Base-by-base conservation (phyloP, 2,797 vertebrate species). In the Poecilia velifera region DNA sequence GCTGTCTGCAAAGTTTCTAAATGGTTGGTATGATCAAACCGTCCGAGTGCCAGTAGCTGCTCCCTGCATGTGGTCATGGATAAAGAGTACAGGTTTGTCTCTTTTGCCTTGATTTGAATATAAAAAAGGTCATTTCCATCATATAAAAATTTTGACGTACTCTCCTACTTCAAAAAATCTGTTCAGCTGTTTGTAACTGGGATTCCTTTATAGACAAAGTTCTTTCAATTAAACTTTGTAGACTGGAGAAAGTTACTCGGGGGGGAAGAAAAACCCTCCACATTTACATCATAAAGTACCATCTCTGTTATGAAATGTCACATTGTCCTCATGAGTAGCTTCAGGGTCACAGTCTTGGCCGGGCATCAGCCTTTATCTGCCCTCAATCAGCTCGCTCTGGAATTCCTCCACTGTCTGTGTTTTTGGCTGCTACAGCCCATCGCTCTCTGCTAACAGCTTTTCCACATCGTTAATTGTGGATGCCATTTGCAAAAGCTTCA, bases 371-470 rank as follows among this genome's bases (percentile, higher is more conserved):
- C 68, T 82, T 86, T 90, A 89, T 88, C 90, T 88, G 49, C 68
- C 59, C 45, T 71, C 75, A 22, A 91, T 91, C 92, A 82, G 81
- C 66, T 77, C 47, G 66, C 70, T 74, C 78, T 74, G 2, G 80
- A 81, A 76, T 87, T 88, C 86, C 77, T 88, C 84, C 82, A 74
- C 75, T 79, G 84, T 45, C 82, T 83, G 76, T 84, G 82, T 83
- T 86, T 91, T 85, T 92, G 90, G 90, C 89, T 45, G 83, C 88
- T 78, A 82, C 84, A 79, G 87, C 80, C 90, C 90, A 89, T 90
- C 90, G 76, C 84, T 91, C 89, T 91, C 88, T 88, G 92, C 88
- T 93, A 93, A 94, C 92, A 92, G 91, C 92, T 90, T 92, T 85
- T 85, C 86, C 86, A 90, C 91, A 72, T 84, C 78, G 85, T 91